Evolutionary conservation across 2,888 invertebrate genomes (phyloP).

Genomic region (Anoncus sp.): DNA sequence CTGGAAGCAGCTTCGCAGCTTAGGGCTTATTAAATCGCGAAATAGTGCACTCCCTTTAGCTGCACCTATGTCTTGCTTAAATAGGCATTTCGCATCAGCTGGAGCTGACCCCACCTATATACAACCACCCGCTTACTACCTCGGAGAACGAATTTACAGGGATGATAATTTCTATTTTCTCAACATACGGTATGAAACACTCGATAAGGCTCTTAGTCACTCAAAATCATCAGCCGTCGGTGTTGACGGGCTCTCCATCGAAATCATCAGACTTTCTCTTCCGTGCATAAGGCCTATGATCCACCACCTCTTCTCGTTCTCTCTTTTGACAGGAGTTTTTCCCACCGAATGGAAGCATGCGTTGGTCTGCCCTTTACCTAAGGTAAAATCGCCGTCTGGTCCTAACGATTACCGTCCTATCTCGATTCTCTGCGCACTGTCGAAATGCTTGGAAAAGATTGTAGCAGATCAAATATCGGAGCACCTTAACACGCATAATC

Average conservation of each 20-base stretch:
- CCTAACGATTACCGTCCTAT: constrained; percentile 45
- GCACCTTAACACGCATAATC: neutral
- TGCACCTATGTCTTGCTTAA: neutral
- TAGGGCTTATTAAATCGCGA: constrained; percentile 16
- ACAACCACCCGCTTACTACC: neutral
- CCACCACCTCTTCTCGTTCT: constrained; percentile 15
- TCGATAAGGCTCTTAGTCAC: constrained; percentile 6
- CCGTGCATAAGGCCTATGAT: constrained; percentile 28
- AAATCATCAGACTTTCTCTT: neutral
- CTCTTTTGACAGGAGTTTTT: neutral
- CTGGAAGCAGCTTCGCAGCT: constrained; percentile 13
- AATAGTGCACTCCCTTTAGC: constrained; percentile 1
- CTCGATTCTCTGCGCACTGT: constrained; percentile 19
- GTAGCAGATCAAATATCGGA: constrained; percentile 4
- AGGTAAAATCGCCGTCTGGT: neutral
- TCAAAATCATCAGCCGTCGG: neutral
- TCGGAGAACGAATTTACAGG: constrained; percentile 12
- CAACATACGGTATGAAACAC: neutral
- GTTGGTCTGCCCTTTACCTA: neutral
- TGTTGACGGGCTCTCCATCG: neutral
- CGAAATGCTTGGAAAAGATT: constrained; percentile 34
- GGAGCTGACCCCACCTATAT: constrained; percentile 1
- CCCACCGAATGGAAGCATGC: constrained; percentile 8
- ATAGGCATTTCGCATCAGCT: constrained; percentile 2
- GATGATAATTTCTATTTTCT: constrained; percentile 22